phyloP scores from a whole-genome alignment of 1,140 invertebrate species.

The Drosophila kohkoa region DNA sequence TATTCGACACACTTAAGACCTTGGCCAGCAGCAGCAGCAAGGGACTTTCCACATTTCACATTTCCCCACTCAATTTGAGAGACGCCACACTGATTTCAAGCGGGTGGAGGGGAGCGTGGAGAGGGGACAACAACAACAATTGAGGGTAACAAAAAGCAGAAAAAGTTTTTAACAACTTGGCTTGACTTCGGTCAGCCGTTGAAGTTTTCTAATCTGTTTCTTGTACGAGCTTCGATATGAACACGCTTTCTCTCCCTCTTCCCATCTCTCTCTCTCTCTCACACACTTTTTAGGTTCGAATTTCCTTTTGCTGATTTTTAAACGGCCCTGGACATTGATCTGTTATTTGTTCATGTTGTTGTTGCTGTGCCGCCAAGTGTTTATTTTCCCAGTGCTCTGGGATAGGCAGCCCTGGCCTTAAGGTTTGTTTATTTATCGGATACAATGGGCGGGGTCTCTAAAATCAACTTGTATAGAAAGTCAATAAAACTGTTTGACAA shows the following conservation, averaged over 20 bases:
- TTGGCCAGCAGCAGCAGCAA: background rate
- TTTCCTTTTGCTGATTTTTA: slow-evolving; percentile 51
- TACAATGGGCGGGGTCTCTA: background rate
- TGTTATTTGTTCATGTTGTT: slow-evolving; percentile 15
- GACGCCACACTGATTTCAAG: slow-evolving; percentile 38
- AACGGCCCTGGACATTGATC: slow-evolving; percentile 52
- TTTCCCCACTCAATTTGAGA: slow-evolving; percentile 55
- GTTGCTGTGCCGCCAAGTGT: slow-evolving; percentile 43
- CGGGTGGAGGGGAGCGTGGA: background rate
- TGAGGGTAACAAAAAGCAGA: background rate
- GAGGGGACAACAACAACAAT: slow-evolving; percentile 14
- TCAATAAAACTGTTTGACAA: slow-evolving; percentile 75
- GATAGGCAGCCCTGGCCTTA: slow-evolving; percentile 17
- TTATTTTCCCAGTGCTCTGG: slow-evolving; percentile 60
- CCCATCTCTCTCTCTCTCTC: background rate
- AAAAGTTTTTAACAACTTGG: slow-evolving; percentile 60
- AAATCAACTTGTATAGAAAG: slow-evolving; percentile 65
- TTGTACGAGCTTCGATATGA: slow-evolving; percentile 4
- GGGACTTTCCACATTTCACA: slow-evolving; percentile 1
- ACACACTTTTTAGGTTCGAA: slow-evolving; percentile 2
- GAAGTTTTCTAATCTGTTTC: slow-evolving; percentile 69
- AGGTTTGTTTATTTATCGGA: slow-evolving; percentile 50
- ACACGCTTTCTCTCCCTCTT: background rate
- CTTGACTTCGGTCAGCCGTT: slow-evolving; percentile 39
- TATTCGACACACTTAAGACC: slow-evolving; percentile 32